phyloP scores from a whole-genome alignment of 2,888 invertebrate species.

The Eurois occulta region DNA sequence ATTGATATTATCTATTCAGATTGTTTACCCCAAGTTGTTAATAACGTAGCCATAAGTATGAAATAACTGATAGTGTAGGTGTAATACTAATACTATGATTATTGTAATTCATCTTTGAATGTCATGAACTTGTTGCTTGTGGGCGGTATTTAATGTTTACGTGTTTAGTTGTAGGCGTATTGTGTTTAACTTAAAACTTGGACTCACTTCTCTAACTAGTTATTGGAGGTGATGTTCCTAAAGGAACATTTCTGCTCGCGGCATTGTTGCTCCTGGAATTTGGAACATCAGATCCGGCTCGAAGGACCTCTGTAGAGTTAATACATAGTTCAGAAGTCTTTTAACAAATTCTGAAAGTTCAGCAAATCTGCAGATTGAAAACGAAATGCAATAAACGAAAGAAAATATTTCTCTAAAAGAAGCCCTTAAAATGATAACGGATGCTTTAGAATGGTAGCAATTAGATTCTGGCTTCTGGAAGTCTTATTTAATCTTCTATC shows the following conservation, averaged over 20 bases:
- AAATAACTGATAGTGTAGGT: constrained; percentile 42
- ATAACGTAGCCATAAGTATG: constrained; percentile 22
- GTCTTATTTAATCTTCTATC: constrained; percentile 2
- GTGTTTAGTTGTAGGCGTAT: constrained; percentile 20
- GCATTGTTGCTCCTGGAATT: not conserved
- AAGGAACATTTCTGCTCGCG: not conserved
- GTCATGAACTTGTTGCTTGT: constrained; percentile 54
- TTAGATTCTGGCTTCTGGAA: not conserved
- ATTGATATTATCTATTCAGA: constrained; percentile 38
- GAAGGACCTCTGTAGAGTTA: not conserved
- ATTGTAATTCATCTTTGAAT: constrained; percentile 53
- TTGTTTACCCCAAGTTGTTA: constrained; percentile 42
- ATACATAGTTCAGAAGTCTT: not conserved
- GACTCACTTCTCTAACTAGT: not conserved
- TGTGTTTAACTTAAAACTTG: constrained; percentile 25
- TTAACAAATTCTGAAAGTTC: not conserved
- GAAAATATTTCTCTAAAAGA: not conserved
- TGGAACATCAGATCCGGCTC: not conserved
- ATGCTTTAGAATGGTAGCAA: not conserved
- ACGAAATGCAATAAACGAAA: not conserved
- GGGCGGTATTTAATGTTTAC: constrained; percentile 41
- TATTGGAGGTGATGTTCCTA: not conserved
- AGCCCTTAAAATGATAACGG: not conserved
- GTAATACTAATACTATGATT: constrained; percentile 24
- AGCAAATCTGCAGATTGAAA: not conserved